phyloP scores from a whole-genome alignment of 2,113 vertebrate genomes.

The Tapirus terrestris region DNA sequence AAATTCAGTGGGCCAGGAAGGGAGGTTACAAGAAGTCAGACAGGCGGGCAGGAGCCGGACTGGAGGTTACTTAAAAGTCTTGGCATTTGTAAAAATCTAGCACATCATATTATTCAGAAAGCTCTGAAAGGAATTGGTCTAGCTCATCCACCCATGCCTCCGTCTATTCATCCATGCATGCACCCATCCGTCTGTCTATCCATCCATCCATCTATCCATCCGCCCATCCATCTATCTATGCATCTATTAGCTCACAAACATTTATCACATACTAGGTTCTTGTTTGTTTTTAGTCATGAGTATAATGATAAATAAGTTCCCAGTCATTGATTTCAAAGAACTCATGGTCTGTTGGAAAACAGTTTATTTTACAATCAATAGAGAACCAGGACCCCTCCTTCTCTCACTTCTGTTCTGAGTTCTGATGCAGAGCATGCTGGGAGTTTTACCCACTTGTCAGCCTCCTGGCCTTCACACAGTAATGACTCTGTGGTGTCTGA shows the following conservation, averaged over 20 bases:
- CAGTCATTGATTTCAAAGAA: not conserved
- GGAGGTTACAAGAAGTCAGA: not conserved
- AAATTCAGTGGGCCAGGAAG: not conserved
- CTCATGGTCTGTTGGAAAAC: not conserved
- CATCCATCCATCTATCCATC: no score
- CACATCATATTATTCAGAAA: not conserved
- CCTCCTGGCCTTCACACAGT: not conserved
- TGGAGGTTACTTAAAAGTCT: not conserved
- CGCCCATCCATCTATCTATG: not conserved
- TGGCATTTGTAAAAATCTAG: not conserved
- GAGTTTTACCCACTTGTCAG: not conserved
- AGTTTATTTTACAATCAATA: not conserved
- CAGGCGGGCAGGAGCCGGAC: no score
- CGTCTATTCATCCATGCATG: fast-evolving
- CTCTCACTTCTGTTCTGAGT: not conserved
- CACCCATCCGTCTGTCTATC: fast-evolving
- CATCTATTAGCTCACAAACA: not conserved
- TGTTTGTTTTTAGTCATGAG: not conserved
- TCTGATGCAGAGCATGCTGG: not conserved
- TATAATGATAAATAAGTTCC: not conserved
- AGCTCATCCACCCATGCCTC: not conserved
- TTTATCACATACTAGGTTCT: not conserved
- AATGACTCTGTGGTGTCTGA: not conserved
- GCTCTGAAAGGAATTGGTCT: not conserved
- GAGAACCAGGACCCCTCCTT: not conserved